Base-by-base conservation (phyloP, 2,797 vertebrate species). In the Micropoecilia bifurca region DNA sequence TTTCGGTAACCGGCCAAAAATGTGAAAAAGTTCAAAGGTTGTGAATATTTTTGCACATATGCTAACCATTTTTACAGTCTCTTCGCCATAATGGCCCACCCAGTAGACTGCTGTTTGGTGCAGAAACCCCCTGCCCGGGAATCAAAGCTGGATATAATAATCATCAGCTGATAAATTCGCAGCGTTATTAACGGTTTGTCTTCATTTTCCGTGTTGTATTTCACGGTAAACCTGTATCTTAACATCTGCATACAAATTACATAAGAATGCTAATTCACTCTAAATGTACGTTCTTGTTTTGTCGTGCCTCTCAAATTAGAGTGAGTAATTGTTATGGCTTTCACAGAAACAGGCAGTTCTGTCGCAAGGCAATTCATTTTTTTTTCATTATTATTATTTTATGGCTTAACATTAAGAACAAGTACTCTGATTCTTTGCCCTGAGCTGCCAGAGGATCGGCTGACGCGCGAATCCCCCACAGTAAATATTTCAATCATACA, bases 401-500 rank as follows among this genome's bases (percentile, higher is more conserved):
- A 41, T 2, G 39, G 25, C 41, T 69, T 71, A 13, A 73, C 46
- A 85, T 77, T 73, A 86, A 89, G 81, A 74, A 71, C 33, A 6
- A 76, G 46, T 8, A 43, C 46, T 39, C 12, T 0, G 20, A 86
- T 83, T 80, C 69, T 78, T 85, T 75, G 71, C 80, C 77, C 77
- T 75, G 63, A 41, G 59, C 79, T 61, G 79, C 79, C 61, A 55
- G 73, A 74, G 68, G 78, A 46, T 47, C 76, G 1, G 2, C 80
- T 71, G 77, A 79, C 33, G 63, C 78, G 73, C 39, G 48, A 83
- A 88, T 86, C 76, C 79, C 71, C 80, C 68, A 76, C 78, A 78
- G 75, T 88, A 85, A 91, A 87, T 77, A 87, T 81, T 92, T 91
- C 41, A n/a, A 89, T 83, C 79, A 80, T 78, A 80, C 85, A 63